phyloP scores from a whole-genome alignment of 2,797 vertebrate genomes.

The Chelmon rostratus region DNA sequence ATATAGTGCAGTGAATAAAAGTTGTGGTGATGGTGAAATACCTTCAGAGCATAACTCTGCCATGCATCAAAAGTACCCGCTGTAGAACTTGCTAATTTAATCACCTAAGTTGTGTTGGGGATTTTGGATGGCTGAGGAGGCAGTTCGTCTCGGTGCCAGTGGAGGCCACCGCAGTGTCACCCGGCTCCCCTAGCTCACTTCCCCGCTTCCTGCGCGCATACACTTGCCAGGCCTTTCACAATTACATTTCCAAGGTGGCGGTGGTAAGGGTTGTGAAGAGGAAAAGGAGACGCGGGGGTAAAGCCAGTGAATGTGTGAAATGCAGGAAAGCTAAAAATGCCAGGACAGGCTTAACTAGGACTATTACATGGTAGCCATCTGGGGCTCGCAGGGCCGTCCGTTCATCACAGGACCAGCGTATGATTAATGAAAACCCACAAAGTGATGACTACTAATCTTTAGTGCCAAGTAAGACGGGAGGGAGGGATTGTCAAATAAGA shows the following conservation, averaged over 20 bases:
- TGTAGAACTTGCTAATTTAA: slow-evolving; percentile 78
- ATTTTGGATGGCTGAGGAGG: slow-evolving; percentile 62
- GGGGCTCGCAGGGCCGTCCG: slow-evolving; percentile 60
- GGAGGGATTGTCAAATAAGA: slow-evolving; percentile 27
- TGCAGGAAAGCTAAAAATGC: slow-evolving; percentile 67
- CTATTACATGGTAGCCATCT: slow-evolving; percentile 68
- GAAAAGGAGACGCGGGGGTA: slow-evolving; percentile 32
- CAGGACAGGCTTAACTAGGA: slow-evolving; percentile 78
- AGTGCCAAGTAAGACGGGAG: slow-evolving; percentile 27
- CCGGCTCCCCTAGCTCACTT: slow-evolving; percentile 37
- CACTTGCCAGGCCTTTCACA: slow-evolving; percentile 61
- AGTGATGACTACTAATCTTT: slow-evolving; percentile 67
- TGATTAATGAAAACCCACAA: slow-evolving; percentile 74
- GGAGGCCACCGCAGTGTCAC: slow-evolving; percentile 66
- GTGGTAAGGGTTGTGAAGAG: slow-evolving; percentile 37
- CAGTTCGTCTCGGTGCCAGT: slow-evolving; percentile 65
- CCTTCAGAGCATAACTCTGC: slow-evolving; percentile 70
- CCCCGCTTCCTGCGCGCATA: slow-evolving; percentile 37
- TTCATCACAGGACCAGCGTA: slow-evolving; percentile 55
- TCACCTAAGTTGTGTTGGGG: slow-evolving; percentile 75
- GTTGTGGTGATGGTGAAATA: slow-evolving; percentile 66
- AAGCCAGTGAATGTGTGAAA: slow-evolving; percentile 45
- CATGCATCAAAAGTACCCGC: slow-evolving; percentile 69
- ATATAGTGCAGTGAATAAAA: slow-evolving; percentile 74
- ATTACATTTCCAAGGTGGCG: slow-evolving; percentile 77